Conservation (phyloP, 2,113 vertebrate species). For the Cichladusa arquata region DNA sequence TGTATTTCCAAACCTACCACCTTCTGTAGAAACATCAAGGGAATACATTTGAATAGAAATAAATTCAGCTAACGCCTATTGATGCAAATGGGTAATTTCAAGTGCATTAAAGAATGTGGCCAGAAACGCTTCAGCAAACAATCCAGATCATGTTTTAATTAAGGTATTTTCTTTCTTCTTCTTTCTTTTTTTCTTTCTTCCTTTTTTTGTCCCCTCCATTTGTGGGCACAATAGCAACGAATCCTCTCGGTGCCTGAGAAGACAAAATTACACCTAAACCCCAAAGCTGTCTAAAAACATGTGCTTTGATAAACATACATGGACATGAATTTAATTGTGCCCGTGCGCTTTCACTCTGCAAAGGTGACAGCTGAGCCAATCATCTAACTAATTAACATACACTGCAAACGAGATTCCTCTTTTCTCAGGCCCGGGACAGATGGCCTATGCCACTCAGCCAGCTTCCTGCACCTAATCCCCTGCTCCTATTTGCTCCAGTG, state of each 20-base stretch:
- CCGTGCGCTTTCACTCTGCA: slow-evolving; percentile 34
- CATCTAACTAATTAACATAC: slow-evolving; percentile 72
- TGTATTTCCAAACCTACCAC: slow-evolving; percentile 50
- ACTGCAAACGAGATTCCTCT: slow-evolving; percentile 69
- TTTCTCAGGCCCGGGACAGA: slow-evolving; percentile 73
- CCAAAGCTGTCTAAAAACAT: neutral
- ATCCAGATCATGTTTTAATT: slow-evolving; percentile 64
- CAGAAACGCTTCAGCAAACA: slow-evolving; percentile 57
- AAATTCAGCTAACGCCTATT: slow-evolving; percentile 47
- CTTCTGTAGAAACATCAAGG: slow-evolving; percentile 64
- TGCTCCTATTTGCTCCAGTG: slow-evolving; percentile 67
- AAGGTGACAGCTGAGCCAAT: slow-evolving; percentile 73
- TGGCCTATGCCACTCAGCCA: slow-evolving; percentile 73
- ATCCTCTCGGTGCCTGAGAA: neutral
- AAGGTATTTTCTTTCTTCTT: slow-evolving; percentile 44
- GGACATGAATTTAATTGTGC: slow-evolving; percentile 59
- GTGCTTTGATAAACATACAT: slow-evolving; percentile 51
- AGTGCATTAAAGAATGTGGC: slow-evolving; percentile 42
- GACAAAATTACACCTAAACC: slow-evolving; percentile 49
- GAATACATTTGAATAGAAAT: slow-evolving; percentile 58
- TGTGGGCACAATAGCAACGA: slow-evolving; percentile 17
- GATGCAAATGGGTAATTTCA: slow-evolving; percentile 61
- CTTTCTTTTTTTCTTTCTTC: neutral
- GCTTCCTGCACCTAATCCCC: slow-evolving; percentile 64
- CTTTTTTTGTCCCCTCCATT: slow-evolving; percentile 14